Base-by-base conservation (phyloP, 2,797 vertebrate species). In the Kryptopterus vitreolus region DNA sequence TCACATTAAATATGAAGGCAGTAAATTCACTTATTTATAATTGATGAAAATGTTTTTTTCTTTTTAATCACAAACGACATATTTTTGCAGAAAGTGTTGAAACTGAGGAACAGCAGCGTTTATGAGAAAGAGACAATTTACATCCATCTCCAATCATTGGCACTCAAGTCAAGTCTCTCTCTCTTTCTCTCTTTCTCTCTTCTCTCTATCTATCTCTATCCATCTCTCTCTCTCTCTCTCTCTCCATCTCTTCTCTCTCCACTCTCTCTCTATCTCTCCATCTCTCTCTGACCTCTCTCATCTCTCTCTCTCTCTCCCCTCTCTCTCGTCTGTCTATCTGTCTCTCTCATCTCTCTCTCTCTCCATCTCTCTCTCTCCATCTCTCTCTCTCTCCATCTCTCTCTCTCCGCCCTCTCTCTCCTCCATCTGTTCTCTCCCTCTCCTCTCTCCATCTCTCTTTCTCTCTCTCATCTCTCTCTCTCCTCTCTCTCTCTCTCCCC, bases 141-240 rank as follows among this genome's bases (percentile, higher is more conserved):
- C 81, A 85, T 83, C 85, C 80, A 53, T 55, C 76, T 62, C 74
- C 70, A n/a, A n/a, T n/a, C n/a, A n/a, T n/a, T n/a, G n/a, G n/a
- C n/a, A n/a, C 75, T 33, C 63, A 73, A 74, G 81, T 77, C 78
- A 77, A 29, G 62, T 75, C 68, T 77, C 71, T 20, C 46, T 1
- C 52, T 22, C 50, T 57, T 71, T 35, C 48, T 55, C 52, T 70
- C 57, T 53, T 58, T 18, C 68, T 38, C 66, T 15, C 43, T n/a
- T 22, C 43, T 24, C 70, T 29, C 43, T 50, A 46, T 78, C 7
- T 70, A 55, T n/a, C 18, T 33, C 59, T 29, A 24, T 13, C n/a
- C n/a, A n/a, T n/a, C n/a, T 1, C 57, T 53, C 16, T 53, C 52
- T 20, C 52, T 20, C 52, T 3, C 16, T 18, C 50, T 18, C 50